Base-by-base conservation (phyloP, 2,888 invertebrate genomes). In the Metalampra italica region DNA sequence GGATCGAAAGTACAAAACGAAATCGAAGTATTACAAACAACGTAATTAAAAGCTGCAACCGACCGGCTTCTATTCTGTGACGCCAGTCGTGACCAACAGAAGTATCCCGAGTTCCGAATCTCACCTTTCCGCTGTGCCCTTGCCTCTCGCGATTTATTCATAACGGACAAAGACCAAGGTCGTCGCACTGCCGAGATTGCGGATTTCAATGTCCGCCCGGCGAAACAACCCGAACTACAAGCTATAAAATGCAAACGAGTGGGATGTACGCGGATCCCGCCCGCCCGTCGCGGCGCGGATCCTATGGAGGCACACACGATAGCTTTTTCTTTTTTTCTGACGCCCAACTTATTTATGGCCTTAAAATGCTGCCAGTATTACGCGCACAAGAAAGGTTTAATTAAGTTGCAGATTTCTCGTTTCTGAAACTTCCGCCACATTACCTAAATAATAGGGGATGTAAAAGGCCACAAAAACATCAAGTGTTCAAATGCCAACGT, bases 171-270 rank as follows among this genome's bases (percentile, higher is more conserved):
- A 69, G 60, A 71, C 63, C 84, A 87, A 85, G 85, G 85, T 86
- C 85, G 80, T 82, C 83, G 87, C 61, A 82, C 86, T 80, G 77
- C 50, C 63, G 68, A 76, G 80, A 83, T 84, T 82, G 81, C 84
- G 85, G 84, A 84, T 82, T 78, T 66, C 62, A 64, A 47, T 43
- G 47, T 46, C 36, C 50, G 39, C 30, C 37, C 12, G 8, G 9
- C 14, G 14, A 40, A 51, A 48, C 49, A 30, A 44, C 46, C 47
- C 57, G 43, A 54, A 37, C 60, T 60, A 63, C 65, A 66, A 65
- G 69, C 60, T 63, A 62, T 62, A 62, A 71, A 74, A 76, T 75
- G 66, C 64, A 69, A 79, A 80, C 70, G 74, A 79, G 74, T 76
- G 70, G 66, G 82, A 82, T 79, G 69, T 79, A 81, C 79, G 79